A percentile compares a stretch with the other conserved stretches of the same genome.
phyloP scores from a whole-genome alignment of 2,113 vertebrate species.

The Manacus vitellinus region DNA sequence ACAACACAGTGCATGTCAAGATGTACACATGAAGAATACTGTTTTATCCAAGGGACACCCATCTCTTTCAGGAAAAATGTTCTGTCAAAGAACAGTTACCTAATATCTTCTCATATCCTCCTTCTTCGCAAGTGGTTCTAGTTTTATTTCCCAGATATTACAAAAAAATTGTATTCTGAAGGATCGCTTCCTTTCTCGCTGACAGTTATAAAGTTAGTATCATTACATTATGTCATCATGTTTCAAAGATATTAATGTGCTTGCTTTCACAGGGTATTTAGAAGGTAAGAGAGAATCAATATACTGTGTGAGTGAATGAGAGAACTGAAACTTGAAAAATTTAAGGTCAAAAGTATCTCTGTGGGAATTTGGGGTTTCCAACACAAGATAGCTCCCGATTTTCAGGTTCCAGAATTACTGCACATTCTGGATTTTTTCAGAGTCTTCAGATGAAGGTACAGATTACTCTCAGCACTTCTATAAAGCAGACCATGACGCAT shows the following conservation, averaged over 20 bases:
- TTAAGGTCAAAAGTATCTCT: background rate
- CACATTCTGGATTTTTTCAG: background rate
- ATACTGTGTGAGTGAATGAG: background rate
- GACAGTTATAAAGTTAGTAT: background rate
- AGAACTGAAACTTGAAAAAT: background rate
- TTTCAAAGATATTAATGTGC: background rate
- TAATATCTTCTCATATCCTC: background rate
- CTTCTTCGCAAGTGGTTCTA: background rate
- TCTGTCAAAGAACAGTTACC: background rate
- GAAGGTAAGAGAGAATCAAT: background rate
- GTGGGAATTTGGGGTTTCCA: background rate
- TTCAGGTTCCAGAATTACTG: background rate
- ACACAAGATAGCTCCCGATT: background rate
- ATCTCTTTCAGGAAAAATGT: background rate
- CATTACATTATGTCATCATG: background rate
- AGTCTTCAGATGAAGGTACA: background rate
- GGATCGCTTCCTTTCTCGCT: background rate
- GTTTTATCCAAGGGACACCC: background rate
- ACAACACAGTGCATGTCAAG: background rate
- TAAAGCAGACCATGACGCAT: background rate
- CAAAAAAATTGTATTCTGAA: background rate
- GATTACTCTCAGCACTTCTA: background rate
- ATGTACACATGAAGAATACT: background rate
- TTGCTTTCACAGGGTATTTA: background rate
- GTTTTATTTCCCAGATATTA: background rate